Conservation (phyloP, 2,113 vertebrate species). For the Ophiodon elongatus region DNA sequence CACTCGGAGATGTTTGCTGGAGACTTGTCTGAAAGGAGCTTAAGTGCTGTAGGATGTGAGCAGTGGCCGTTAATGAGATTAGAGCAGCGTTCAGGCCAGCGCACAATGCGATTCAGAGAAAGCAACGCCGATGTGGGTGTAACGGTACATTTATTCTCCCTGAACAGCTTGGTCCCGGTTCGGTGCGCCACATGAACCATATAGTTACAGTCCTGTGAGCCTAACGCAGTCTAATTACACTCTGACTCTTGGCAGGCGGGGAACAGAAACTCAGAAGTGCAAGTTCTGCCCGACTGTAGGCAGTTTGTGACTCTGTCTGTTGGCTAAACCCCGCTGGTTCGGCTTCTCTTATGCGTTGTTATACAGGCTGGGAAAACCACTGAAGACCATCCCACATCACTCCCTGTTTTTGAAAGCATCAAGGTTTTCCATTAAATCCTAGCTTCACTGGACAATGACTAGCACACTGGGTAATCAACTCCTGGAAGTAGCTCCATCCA, state of each 20-base stretch:
- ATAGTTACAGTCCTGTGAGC: constrained; percentile 13
- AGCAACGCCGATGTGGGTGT: constrained; percentile 85
- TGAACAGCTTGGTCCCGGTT: constrained; percentile 19
- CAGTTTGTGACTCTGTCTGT: constrained; percentile 22
- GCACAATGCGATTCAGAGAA: constrained; percentile 72
- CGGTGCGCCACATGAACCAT: background rate
- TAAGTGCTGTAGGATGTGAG: constrained; percentile 79
- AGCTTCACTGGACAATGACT: background rate
- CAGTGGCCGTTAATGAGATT: constrained; percentile 82
- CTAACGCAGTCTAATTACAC: constrained; percentile 13
- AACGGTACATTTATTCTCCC: constrained; percentile 30
- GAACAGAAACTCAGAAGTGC: constrained; percentile 19
- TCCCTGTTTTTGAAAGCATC: background rate
- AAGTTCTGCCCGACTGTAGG: background rate
- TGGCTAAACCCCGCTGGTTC: background rate
- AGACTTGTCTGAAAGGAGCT: constrained; percentile 79
- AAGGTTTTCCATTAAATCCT: background rate
- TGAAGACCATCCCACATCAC: background rate
- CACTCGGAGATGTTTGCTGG: constrained; percentile 72
- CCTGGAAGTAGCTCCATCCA: background rate
- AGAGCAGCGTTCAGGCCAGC: constrained; percentile 73
- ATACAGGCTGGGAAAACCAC: background rate
- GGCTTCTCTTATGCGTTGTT: background rate
- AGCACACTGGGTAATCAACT: background rate
- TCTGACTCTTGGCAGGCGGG: constrained; percentile 24